phyloP scores from a whole-genome alignment of 2,113 vertebrate genomes.

The Lynx canadensis region DNA sequence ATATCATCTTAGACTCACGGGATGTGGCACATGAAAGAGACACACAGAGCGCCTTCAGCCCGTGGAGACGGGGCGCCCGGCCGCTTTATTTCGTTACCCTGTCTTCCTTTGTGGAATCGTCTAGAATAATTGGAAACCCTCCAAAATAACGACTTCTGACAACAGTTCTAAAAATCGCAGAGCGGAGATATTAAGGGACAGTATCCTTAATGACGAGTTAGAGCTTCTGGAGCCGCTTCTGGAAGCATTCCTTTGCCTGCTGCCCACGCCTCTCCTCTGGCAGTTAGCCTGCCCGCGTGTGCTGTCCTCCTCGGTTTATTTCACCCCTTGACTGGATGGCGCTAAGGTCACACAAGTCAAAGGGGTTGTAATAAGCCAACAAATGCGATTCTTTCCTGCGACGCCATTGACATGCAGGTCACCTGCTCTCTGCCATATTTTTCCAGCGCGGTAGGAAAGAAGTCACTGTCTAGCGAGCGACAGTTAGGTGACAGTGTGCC shows the following conservation, averaged over 20 bases:
- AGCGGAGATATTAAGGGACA: neutral
- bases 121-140: neutral
- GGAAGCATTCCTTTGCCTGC: neutral
- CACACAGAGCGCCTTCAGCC: accelerated
- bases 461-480: accelerated
- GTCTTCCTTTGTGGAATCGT: neutral
- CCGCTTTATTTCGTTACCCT: accelerated
- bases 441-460: neutral
- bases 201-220: neutral
- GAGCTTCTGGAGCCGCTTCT: neutral
- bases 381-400: accelerated
- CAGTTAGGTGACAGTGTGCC: accelerated
- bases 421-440: accelerated
- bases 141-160: neutral
- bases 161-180: neutral
- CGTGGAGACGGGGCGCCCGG: neutral
- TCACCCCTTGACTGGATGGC: neutral
- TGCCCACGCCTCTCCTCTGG: accelerated
- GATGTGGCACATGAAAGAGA: neutral
- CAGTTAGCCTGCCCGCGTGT: accelerated
- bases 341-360: neutral
- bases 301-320: neutral
- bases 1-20: neutral
- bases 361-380: neutral
- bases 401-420: accelerated